phyloP scores from a whole-genome alignment of 2,113 vertebrate genomes.

The Stigmatopora argus region DNA sequence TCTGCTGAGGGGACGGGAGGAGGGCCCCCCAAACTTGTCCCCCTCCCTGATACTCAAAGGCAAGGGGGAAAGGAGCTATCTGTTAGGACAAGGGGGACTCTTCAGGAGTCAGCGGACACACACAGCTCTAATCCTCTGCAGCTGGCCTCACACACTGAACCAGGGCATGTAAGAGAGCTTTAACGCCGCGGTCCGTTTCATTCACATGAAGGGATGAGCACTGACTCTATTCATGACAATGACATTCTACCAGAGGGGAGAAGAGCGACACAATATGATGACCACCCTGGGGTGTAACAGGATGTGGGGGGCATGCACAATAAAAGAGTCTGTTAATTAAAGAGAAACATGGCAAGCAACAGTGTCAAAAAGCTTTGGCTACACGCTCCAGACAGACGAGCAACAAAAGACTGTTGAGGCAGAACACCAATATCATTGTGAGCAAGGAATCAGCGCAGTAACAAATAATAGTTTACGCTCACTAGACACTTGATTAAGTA shows the following conservation, averaged over 20 bases:
- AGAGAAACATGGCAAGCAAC: slow-evolving; percentile 41
- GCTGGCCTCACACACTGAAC: slow-evolving; percentile 64
- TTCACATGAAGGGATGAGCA: slow-evolving; percentile 64
- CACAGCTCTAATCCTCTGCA: slow-evolving; percentile 76
- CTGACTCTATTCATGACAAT: slow-evolving; percentile 56
- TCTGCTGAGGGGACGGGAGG: slow-evolving; percentile 43
- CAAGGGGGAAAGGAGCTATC: slow-evolving; percentile 59
- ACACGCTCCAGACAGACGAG: slow-evolving; percentile 22
- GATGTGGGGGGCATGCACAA: slow-evolving; percentile 38
- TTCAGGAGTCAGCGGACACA: slow-evolving; percentile 57
- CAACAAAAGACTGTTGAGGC: slow-evolving; percentile 11
- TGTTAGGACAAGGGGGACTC: slow-evolving; percentile 61
- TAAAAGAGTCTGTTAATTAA: slow-evolving; percentile 63
- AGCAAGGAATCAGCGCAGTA: neutral
- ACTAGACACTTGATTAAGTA: neutral
- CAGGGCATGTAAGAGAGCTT: slow-evolving; percentile 59
- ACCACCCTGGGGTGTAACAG: slow-evolving; percentile 49
- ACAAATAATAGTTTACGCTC: neutral
- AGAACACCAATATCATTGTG: neutral
- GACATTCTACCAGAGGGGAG: slow-evolving; percentile 39
- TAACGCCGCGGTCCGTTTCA: slow-evolving; percentile 48
- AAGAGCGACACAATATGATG: slow-evolving; percentile 57
- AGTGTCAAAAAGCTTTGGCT: slow-evolving; percentile 46
- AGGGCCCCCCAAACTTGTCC: neutral
- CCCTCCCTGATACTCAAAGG: slow-evolving; percentile 44